Percentiles rank a stretch among this genome's conserved stretches.
These are phyloP conservation scores for Hirudinaria manillensis DNA, from an alignment of 2,888 invertebrate genomes.

Conservation along the genomic window DNA sequence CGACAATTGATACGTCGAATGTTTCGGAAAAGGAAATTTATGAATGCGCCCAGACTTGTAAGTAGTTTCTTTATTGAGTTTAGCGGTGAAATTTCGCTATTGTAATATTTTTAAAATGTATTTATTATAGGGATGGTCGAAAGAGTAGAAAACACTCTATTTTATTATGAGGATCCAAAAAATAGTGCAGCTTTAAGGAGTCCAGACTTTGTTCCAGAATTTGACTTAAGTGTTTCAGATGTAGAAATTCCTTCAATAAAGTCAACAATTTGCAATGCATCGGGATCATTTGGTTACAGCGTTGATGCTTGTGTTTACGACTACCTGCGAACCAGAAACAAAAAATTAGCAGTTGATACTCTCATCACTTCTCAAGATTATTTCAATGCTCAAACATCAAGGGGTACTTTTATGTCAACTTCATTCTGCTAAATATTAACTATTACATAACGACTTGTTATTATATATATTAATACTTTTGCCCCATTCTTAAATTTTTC, in stretches of 20 bases:
- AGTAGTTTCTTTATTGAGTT: neutral
- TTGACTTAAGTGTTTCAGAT: neutral
- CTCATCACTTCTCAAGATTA: neutral
- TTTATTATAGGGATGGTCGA: neutral
- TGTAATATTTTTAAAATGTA: neutral
- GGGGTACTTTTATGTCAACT: no score
- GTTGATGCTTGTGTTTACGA: neutral
- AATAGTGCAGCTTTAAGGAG: neutral
- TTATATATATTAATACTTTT: no score
- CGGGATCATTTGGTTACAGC: neutral
- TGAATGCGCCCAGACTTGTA: neutral
- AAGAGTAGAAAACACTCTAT: neutral
- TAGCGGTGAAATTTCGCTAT: neutral
- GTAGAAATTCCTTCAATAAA: neutral
- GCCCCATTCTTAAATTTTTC: no score
- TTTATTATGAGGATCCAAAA: neutral
- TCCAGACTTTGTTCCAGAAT: neutral
- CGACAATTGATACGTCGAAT: neutral
- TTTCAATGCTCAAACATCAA: neutral
- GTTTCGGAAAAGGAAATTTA: neutral
- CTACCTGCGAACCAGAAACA: neutral
- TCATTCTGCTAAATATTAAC: no score
- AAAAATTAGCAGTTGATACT: neutral
- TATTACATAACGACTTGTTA: no score
- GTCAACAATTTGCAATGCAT: neutral